Evolutionary conservation across 2,113 vertebrate species (phyloP), one percentile per base, ranked within the genome.

Genomic region (Sapayoa aenigma): DNA sequence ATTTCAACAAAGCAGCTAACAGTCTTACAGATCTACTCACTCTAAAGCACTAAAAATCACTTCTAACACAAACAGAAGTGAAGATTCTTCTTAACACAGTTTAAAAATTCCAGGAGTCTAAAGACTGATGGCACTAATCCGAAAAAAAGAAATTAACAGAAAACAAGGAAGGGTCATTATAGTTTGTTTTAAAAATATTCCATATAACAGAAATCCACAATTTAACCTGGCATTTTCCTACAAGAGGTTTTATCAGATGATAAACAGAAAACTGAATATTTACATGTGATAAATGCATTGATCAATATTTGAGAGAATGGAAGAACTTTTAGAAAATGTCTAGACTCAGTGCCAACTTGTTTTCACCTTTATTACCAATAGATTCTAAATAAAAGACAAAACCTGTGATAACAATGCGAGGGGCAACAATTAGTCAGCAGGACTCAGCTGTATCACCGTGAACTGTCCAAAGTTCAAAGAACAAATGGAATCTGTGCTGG

Each of bases 381-480:
- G 25, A 92, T 83, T 90, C 77, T 58, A 77, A 42, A 73, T 59
- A 62, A 65, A 87, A 93, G 39, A 87, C 44, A 49, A 66, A 72
- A 88, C 27, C 39, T 86, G 27, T 17, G 21, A 28, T 80, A 86
- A 90, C 59, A 74, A 74, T 3, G 13, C 41, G 19, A 93, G 19
- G 72, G 81, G 47, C 72, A 88, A 86, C 1, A 17, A 86, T 73
- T 72, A 86, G 47, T 18, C 20, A 90, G 55, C 35, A 67, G 52
- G 39, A 86, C 12, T 33, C 13, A 9, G 50, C 0, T 81, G 68
- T 52, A 90, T 77, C 83, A 67, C 31, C 77, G 33, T 16, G 46
- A 33, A 50, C 65, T 25, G 93, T 67, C 68, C 76, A 92, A 96
- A 96, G 96, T 88, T 80, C 92, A 95, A 93, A 94, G 91, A 78